Evolutionary conservation across 2,888 invertebrate species (phyloP).

Genomic region (Perizoma flavofasciatum): DNA sequence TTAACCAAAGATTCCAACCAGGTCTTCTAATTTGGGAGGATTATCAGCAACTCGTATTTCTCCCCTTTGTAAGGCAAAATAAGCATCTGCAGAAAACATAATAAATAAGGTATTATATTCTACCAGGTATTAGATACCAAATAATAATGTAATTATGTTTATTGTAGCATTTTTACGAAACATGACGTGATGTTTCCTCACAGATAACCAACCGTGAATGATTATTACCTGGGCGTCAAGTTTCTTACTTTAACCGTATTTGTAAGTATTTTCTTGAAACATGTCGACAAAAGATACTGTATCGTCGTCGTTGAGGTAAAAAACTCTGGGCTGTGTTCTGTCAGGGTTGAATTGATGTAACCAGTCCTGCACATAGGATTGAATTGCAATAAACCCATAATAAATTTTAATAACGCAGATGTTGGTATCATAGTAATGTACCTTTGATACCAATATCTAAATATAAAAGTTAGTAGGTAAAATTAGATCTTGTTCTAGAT

Average conservation of each 20-base stretch:
- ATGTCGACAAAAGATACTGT: slow-evolving; percentile 24
- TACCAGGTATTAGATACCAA: too few species aligned
- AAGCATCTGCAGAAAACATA: slow-evolving; percentile 51
- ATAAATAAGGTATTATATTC: not conserved
- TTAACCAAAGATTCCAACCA: slow-evolving; percentile 34
- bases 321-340: slow-evolving; percentile 25
- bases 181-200: not conserved
- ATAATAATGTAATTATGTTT: too few species aligned
- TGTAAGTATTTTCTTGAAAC: slow-evolving; percentile 31
- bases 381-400: not conserved
- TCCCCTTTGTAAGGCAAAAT: slow-evolving; percentile 47
- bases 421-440: too few species aligned
- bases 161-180: too few species aligned
- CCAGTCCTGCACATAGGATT: slow-evolving; percentile 31
- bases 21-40: slow-evolving; percentile 44
- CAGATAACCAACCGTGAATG: too few species aligned
- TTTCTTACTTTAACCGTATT: slow-evolving; percentile 35
- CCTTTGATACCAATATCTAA: too few species aligned
- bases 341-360: slow-evolving; percentile 24
- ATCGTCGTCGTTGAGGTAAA: slow-evolving; percentile 25
- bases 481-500: too few species aligned
- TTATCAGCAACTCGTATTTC: slow-evolving; percentile 41
- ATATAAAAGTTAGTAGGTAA: too few species aligned
- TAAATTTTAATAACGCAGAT: too few species aligned
- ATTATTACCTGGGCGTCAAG: slow-evolving; percentile 36